Percentiles rank a stretch among this genome's conserved stretches.
phyloP scores from a whole-genome alignment of 1,140 invertebrate species.

The Brachionus sp. region DNA sequence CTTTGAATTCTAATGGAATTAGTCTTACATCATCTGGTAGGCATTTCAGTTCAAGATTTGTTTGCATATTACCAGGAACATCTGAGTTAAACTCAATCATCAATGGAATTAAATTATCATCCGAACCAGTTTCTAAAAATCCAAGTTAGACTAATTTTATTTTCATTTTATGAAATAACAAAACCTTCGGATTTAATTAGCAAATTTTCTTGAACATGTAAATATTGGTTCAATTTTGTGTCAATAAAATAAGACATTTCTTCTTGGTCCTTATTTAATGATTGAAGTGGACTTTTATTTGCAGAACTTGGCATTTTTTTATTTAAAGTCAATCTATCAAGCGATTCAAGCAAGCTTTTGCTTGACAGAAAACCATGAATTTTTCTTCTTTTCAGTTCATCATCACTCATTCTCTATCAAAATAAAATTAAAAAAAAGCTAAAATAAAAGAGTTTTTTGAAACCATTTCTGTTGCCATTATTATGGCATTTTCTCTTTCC shows the following conservation, averaged over 20 bases:
- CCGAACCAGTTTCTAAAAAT: slow-evolving; percentile 13
- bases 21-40: background rate
- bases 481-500: slow-evolving; percentile 54
- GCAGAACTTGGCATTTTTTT: background rate
- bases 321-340: slow-evolving; percentile 50
- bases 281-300: background rate
- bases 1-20: slow-evolving; percentile 20
- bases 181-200: slow-evolving; percentile 1
- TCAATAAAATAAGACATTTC: background rate
- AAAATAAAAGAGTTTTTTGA: slow-evolving; percentile 36
- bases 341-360: slow-evolving; percentile 53
- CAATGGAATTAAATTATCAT: slow-evolving; percentile 28
- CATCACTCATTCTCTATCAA: slow-evolving; percentile 54
- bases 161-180: background rate
- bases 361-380: slow-evolving; percentile 55
- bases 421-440: background rate
- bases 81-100: slow-evolving; percentile 8
- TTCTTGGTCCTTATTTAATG: background rate
- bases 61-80: background rate
- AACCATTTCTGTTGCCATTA: slow-evolving; percentile 55
- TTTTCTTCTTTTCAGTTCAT: slow-evolving; percentile 53
- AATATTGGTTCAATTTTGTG: background rate
- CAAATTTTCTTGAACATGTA: slow-evolving; percentile 23
- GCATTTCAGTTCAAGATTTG: background rate
- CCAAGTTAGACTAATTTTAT: background rate